Evolutionary conservation across 2,888 invertebrate genomes (phyloP), one percentile per base, ranked within the genome.

Genomic region (Chymomyza procnemis): DNA sequence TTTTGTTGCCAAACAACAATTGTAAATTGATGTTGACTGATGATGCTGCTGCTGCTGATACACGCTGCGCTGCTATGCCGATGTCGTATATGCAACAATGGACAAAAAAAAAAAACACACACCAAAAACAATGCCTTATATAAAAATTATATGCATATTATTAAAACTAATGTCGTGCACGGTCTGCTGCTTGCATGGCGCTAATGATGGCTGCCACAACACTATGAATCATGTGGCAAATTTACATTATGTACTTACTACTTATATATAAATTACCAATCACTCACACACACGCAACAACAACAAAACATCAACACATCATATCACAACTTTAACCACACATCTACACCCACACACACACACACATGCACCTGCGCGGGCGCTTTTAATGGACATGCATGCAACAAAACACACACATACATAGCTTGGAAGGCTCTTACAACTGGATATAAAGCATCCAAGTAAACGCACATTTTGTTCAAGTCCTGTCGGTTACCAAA

Each of bases 381-480:
- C 50, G 19, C 26, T 48, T 60, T 50, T 14, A 50, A 54, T 18
- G 30, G 54, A 66, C 64, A n/a, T 67, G 70, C 64, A 71, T 64
- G 8, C 66, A 70, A 68, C 69, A 64, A 62, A 66, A 47, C 55
- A 22, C 68, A 65, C 67, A 61, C 54, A 48, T 16, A 61, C 30
- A 50, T n/a, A 30, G 18, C 34, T 41, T 41, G 34, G 34, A 41
- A 41, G 34, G 34, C 34, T 2, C 2, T 41, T 2, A 12, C 34
- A 41, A 12, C 34, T 12, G 34, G 34, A 12, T 12, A 12, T 12
- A 41, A n/a, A 41, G 1, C 12, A 41, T 41, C 34, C 34, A 41
- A 26, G 26, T 26, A 6, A 26, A 12, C 34, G 34, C 64, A 71
- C 69, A 73, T 69, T 70, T 71, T 64, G 34, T 41, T 1, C 9